A percentile compares a stretch with the other conserved stretches of the same genome.
These are phyloP conservation scores for Hormaphis cornu DNA, from an alignment of 1,140 invertebrate species.

Conservation along the genomic window DNA sequence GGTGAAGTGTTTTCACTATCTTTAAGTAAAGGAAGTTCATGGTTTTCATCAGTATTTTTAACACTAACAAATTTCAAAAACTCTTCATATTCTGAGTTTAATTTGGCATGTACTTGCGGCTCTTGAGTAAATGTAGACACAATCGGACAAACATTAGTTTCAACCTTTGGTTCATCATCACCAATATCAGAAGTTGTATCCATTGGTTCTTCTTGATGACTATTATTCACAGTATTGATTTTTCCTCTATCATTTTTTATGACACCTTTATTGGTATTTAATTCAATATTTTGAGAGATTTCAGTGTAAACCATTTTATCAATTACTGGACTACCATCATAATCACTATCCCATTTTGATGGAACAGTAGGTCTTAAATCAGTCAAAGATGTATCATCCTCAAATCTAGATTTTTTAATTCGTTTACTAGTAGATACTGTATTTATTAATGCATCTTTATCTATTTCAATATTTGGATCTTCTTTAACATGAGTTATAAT, in stretches of 20 bases:
- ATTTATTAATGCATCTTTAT: background rate
- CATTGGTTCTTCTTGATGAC: background rate
- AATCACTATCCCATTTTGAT: constrained; percentile 37
- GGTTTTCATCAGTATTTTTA: background rate
- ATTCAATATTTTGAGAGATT: background rate
- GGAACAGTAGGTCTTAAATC: constrained; percentile 25
- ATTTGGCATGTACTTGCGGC: background rate
- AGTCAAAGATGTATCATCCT: background rate
- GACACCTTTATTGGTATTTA: background rate
- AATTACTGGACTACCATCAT: constrained; percentile 34
- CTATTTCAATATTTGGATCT: constrained; percentile 25
- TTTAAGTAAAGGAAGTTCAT: background rate
- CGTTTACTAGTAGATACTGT: constrained; percentile 2
- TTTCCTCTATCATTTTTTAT: background rate
- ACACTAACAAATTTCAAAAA: constrained; percentile 31
- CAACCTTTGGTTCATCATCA: background rate
- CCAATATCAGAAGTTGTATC: background rate
- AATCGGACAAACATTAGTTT: background rate
- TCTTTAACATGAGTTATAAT: constrained; percentile 11
- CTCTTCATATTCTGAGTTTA: constrained; percentile 31
- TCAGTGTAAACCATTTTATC: background rate
- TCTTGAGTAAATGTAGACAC: background rate
- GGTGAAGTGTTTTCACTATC: background rate
- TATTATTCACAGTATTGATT: background rate
- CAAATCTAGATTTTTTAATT: constrained; percentile 22